A percentile compares a stretch with the other conserved stretches of the same genome.
These are phyloP conservation scores for Enteromius thamalakanensis DNA, from an alignment of 2,797 vertebrate genomes.

Conservation along the genomic window DNA sequence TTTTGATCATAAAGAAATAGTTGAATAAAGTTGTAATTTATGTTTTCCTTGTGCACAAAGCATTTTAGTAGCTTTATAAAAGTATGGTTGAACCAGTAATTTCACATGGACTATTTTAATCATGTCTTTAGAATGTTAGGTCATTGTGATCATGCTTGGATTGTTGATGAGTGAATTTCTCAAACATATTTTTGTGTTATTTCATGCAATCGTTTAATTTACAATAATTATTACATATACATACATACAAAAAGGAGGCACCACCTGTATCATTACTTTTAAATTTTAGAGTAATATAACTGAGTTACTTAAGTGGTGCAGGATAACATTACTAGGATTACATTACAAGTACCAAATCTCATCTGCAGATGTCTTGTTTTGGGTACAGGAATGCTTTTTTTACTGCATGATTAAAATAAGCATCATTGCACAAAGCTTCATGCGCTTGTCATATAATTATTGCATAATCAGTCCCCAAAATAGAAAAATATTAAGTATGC, in stretches of 20 bases:
- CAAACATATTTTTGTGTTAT: neutral
- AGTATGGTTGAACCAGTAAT: no score
- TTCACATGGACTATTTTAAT: no score
- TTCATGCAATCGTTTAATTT: neutral
- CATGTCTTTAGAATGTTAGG: neutral
- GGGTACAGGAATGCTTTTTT: no score
- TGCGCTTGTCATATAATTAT: neutral
- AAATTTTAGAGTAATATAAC: no score
- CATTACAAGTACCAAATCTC: neutral
- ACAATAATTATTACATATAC: no score
- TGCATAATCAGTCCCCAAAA: neutral
- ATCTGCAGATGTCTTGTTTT: neutral
- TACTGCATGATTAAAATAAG: neutral
- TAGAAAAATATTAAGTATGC: neutral
- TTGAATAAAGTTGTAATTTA: no score
- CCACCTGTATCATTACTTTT: no score
- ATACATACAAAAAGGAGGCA: no score
- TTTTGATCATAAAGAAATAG: no score
- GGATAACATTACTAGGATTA: neutral
- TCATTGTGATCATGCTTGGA: neutral
- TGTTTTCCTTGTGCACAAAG: no score
- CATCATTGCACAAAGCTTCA: neutral
- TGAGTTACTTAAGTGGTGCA: no score
- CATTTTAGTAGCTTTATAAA: no score
- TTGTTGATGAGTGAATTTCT: neutral